Base-by-base conservation (phyloP, 2,113 vertebrate genomes). In the Prinia subflava region DNA sequence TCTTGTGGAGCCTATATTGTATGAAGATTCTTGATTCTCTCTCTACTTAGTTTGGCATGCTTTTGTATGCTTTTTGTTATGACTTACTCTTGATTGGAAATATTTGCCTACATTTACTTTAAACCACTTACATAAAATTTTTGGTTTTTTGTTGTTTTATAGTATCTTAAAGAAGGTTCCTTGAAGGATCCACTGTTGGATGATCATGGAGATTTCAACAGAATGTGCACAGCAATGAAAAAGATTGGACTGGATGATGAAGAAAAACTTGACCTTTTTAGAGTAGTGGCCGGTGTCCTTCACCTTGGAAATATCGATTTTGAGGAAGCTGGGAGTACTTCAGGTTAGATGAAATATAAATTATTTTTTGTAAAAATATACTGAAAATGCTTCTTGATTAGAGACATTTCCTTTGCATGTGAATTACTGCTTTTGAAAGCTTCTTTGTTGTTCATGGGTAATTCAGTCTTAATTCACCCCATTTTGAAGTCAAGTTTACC, bases 251-350 rank as follows among this genome's bases (percentile, higher is more conserved):
- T 99, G 98, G 98, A 98, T 83, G 99, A 99, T 94, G 97, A 95
- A 13, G 99, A 99, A 98, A 99, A 99, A 91, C 98, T 99, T 78
- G 99, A 99, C 96, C 98, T 99, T 87, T 99, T 99, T 96, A 95
- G 99, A 78, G 99, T 99, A 63, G 99, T 99, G 74, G 99, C 99
- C 6, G 99, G 99, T 14, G 99, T 99, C 65, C 98, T 99, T 86
- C 99, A 99, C 94, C 99, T 99, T 76, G 99, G 99, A 44, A 99
- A 99, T 96, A 98, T 99, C 21, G 98, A 99, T 98, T 99, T 99
- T n/a, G 99, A 99, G 95, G 99, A 99, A 98, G 98, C 99, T 0
- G 99, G 99, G 21, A 99, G 98, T 97, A 99, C 99, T 55, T 99
- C 99, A 98, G 99, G 99, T 99, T 91, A 95, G 96, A 90, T 31